Base-by-base conservation (phyloP, 2,797 vertebrate genomes). In the Pseudochaenichthys georgianus region DNA sequence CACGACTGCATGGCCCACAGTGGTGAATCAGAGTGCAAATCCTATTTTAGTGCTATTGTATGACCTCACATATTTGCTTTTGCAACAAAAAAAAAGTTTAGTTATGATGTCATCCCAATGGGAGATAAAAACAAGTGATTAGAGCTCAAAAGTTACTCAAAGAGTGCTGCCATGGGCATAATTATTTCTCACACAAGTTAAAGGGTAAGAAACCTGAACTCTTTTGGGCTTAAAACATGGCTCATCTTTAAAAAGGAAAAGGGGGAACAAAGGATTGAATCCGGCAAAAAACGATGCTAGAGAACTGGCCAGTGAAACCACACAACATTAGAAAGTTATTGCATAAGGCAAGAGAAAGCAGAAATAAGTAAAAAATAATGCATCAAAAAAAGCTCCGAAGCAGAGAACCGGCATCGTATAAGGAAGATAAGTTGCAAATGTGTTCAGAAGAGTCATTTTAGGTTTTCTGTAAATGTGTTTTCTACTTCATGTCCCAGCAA, bases 21-120 rank as follows among this genome's bases (percentile, higher is more conserved):
- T 71, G 42, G 65, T 53, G 78, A 83, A 77, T 81, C 74, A 73
- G 77, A 83, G 81, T 50, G 38, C 62, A 68, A 63, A 81, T 7
- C 34, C 31, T 28, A 28, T 28, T 5, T 28, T 28, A 28, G 28
- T 28, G 28, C 13, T 23, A 13, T 52, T 69, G 69, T 75, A 84
- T 69, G 74, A 64, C 70, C 55, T 67, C 42, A 34, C 21, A 64
- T 59, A 45, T 58, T 61, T 38, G 45, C 65, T 23, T 10, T 28
- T 11, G 46, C 13, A 23, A 15, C 63, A 57, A 43, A 68, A 53
- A 28, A 64, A 70, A 64, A 5, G 51, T 1, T 46, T 48, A 21
- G 66, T 70, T 75, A 45, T 84, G 73, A 85, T 82, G 71, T 73
- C 74, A 73, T 77, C 66, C 16, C 41, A 34, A 45, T 12, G 19